Evolutionary conservation across 2,797 vertebrate genomes (phyloP).

Genomic region (Gouania willdenowi): DNA sequence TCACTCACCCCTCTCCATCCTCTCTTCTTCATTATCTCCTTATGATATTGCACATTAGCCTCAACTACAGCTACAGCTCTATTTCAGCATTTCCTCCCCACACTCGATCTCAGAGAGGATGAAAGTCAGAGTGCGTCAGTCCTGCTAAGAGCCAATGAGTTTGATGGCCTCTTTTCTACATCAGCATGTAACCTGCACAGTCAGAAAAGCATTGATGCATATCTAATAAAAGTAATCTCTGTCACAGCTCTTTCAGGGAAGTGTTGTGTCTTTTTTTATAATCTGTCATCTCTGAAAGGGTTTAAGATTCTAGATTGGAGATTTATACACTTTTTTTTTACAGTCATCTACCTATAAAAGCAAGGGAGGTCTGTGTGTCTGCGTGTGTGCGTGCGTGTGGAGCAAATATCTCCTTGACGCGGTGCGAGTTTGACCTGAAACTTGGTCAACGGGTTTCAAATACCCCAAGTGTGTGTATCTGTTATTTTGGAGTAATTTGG

Average conservation of each 20-base stretch:
- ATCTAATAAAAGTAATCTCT: not conserved
- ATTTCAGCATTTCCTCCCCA: slow-evolving; percentile 18
- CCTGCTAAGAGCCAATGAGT: slow-evolving; percentile 16
- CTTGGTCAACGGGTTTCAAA: too few relatives aligned
- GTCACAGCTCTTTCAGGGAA: too few relatives aligned
- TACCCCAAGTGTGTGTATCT: too few relatives aligned
- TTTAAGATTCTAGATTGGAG: too few relatives aligned
- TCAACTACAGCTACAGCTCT: slow-evolving; percentile 27
- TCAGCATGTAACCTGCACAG: not conserved
- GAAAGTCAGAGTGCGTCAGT: slow-evolving; percentile 16
- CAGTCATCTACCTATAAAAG: too few relatives aligned
- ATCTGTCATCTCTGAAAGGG: not conserved
- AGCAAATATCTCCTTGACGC: too few relatives aligned
- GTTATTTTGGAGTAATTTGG: too few relatives aligned
- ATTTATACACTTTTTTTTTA: too few relatives aligned
- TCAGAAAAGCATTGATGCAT: not conserved
- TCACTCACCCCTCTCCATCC: slow-evolving; percentile 8
- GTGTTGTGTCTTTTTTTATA: not conserved
- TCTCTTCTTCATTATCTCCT: slow-evolving; percentile 26
- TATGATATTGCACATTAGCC: slow-evolving; percentile 19
- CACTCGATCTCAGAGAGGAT: slow-evolving; percentile 8
- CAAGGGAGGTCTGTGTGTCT: too few relatives aligned
- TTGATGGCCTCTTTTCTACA: not conserved
- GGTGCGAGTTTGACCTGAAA: too few relatives aligned
- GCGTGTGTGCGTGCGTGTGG: too few relatives aligned